Conservation (phyloP, 2,797 vertebrate species). For the Yasuhikotakia modesta region DNA sequence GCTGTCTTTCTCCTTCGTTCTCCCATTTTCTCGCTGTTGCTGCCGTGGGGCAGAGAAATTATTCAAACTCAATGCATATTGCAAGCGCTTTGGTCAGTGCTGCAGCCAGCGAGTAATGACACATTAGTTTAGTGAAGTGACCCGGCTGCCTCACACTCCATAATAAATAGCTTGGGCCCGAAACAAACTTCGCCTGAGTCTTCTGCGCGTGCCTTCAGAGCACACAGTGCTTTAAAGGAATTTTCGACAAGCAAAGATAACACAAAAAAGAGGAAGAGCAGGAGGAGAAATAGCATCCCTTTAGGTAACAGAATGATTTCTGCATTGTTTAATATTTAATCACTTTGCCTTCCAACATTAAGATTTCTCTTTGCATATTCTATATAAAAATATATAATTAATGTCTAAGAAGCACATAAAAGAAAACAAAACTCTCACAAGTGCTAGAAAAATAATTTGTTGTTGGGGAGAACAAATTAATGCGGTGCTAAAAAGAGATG, state of each 20-base stretch:
- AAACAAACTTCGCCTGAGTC: slow-evolving; percentile 61
- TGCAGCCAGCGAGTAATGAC: slow-evolving; percentile 72
- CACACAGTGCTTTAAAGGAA: slow-evolving; percentile 76
- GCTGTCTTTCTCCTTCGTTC: slow-evolving; percentile 55
- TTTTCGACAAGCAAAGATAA: slow-evolving; percentile 61
- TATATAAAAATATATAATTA: slow-evolving; percentile 84
- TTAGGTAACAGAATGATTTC: slow-evolving; percentile 83
- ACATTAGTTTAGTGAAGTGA: slow-evolving; percentile 82
- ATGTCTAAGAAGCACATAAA: slow-evolving; percentile 79
- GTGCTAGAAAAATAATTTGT: slow-evolving; percentile 75
- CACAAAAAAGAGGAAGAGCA: slow-evolving; percentile 57
- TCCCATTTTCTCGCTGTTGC: slow-evolving; percentile 53
- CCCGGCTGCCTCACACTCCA: slow-evolving; percentile 75
- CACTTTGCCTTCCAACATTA: slow-evolving; percentile 77
- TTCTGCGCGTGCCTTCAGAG: slow-evolving; percentile 71
- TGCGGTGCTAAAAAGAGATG: slow-evolving; percentile 71
- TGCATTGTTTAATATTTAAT: slow-evolving; percentile 86
- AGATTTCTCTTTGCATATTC: slow-evolving; percentile 80
- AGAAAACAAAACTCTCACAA: slow-evolving; percentile 73
- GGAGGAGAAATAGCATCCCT: slow-evolving; percentile 75
- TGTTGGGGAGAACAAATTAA: slow-evolving; percentile 78
- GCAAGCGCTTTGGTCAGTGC: slow-evolving; percentile 78
- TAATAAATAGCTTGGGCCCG: slow-evolving; percentile 77
- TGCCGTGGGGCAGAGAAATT: slow-evolving; percentile 78
- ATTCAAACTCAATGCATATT: slow-evolving; percentile 83